Conservation (phyloP, 2,113 vertebrate species). For the Toxostoma redivivum region DNA sequence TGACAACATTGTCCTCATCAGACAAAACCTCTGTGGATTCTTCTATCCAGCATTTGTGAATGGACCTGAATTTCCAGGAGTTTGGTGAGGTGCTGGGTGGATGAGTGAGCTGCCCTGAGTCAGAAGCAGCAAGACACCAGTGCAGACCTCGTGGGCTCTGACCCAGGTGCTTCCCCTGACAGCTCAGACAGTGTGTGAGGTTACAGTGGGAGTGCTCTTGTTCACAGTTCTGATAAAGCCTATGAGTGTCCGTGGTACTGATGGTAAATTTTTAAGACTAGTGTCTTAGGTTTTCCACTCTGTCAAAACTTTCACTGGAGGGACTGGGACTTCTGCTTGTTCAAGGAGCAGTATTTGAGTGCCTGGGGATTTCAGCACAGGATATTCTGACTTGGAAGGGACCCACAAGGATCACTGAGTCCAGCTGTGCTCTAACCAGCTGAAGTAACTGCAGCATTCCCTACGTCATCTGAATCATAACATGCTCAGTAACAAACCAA, state of each 20-base stretch:
- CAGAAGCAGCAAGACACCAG: neutral
- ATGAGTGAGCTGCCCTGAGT: rapidly evolving
- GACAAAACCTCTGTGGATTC: neutral
- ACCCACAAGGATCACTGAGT: neutral
- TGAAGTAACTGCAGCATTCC: neutral
- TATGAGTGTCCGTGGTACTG: neutral
- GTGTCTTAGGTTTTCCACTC: neutral
- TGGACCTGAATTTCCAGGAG: neutral
- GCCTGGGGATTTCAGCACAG: neutral
- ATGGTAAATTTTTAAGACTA: neutral
- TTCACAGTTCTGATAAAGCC: neutral
- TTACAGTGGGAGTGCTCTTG: neutral
- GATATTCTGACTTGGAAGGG: neutral
- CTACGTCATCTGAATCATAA: neutral
- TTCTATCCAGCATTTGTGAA: neutral
- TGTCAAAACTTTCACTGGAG: neutral
- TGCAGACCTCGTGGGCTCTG: neutral
- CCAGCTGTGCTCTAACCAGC: neutral
- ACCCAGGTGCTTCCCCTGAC: neutral
- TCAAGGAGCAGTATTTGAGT: neutral
- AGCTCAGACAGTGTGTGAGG: neutral
- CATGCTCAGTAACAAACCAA: neutral
- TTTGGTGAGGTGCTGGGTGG: neutral
- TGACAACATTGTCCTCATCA: neutral
- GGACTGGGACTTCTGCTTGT: neutral